Percentiles rank a stretch among this genome's conserved stretches.
phyloP scores from a whole-genome alignment of 2,888 invertebrate genomes.

The Hirtodrosophila trivittata region DNA sequence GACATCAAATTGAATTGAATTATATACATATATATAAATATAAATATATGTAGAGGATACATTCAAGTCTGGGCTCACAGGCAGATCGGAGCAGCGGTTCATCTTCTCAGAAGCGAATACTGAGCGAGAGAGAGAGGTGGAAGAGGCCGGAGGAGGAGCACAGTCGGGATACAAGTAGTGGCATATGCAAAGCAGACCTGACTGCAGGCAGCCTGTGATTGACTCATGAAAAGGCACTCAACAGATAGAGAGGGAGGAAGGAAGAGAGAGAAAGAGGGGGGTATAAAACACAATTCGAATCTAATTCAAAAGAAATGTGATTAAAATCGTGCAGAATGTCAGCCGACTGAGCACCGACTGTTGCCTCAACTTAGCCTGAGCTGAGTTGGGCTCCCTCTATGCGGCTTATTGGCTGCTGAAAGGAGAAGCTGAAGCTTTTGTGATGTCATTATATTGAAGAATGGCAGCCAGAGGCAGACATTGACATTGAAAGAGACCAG shows the following conservation, averaged over 20 bases:
- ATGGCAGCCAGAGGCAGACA: slow-evolving; percentile 73
- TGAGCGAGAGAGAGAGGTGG: background rate
- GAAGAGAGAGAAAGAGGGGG: slow-evolving; percentile 16
- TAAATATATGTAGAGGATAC: slow-evolving; percentile 25
- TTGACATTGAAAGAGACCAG: slow-evolving; percentile 72
- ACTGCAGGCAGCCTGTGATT: slow-evolving; percentile 51
- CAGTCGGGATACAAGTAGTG: slow-evolving; percentile 2
- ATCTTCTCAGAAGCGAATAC: slow-evolving; percentile 53
- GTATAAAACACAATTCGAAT: slow-evolving; percentile 65
- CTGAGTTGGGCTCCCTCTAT: slow-evolving; percentile 30
- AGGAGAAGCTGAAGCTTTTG: slow-evolving; percentile 72
- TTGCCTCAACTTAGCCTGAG: background rate
- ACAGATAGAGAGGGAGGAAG: slow-evolving; percentile 21
- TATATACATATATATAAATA: slow-evolving; percentile 3
- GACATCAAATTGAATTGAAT: slow-evolving; percentile 61
- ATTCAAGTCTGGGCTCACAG: slow-evolving; percentile 29
- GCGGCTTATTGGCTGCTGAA: slow-evolving; percentile 62
- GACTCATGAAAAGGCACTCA: slow-evolving; percentile 69
- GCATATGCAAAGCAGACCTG: slow-evolving; percentile 53
- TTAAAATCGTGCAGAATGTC: slow-evolving; percentile 68
- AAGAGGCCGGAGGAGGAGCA: no score
- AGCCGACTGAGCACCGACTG: slow-evolving; percentile 6
- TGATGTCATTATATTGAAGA: slow-evolving; percentile 83
- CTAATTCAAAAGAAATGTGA: slow-evolving; percentile 78
- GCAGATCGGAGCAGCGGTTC: slow-evolving; percentile 23